These are phyloP conservation scores for Danio jaintianensis DNA, from an alignment of 2,797 vertebrate species.

Conservation along the genomic window DNA sequence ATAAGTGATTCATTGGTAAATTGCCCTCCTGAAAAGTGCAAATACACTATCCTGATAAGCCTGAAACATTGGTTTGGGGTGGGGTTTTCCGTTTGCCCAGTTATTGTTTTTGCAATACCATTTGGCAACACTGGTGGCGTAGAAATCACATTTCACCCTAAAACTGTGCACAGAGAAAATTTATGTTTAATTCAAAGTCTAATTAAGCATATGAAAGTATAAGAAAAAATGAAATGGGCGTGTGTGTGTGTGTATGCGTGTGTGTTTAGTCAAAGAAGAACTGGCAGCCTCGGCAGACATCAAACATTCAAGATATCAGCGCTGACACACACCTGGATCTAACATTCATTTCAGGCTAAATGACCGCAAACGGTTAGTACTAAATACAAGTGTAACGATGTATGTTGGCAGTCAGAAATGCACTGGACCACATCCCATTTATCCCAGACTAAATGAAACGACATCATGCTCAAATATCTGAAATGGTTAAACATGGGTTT, in stretches of 20 bases:
- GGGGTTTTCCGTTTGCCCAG: not conserved
- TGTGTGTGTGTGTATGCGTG: conserved; percentile 14
- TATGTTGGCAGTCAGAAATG: not conserved
- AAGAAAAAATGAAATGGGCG: not conserved
- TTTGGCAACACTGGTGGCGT: not conserved
- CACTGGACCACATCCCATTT: not conserved
- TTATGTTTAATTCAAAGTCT: conserved; percentile 30
- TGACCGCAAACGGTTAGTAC: not conserved
- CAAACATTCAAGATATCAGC: conserved; percentile 71
- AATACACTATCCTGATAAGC: not conserved
- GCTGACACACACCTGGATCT: conserved; percentile 50
- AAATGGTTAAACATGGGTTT: not conserved
- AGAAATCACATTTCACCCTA: not conserved
- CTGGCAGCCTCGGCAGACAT: conserved; percentile 60
- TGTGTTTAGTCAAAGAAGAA: conserved; percentile 33
- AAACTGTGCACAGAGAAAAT: conserved; percentile 18
- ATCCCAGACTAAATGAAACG: not conserved
- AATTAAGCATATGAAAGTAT: conserved; percentile 30
- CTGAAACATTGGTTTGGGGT: not conserved
- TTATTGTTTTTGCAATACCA: conserved; percentile 22
- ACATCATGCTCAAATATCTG: not conserved
- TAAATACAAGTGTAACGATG: not conserved
- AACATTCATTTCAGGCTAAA: not conserved
- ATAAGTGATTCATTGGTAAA: not conserved
- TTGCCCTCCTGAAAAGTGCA: not conserved